Base-by-base conservation (phyloP, 2,797 vertebrate genomes). In the Crypturellus tataupa region DNA sequence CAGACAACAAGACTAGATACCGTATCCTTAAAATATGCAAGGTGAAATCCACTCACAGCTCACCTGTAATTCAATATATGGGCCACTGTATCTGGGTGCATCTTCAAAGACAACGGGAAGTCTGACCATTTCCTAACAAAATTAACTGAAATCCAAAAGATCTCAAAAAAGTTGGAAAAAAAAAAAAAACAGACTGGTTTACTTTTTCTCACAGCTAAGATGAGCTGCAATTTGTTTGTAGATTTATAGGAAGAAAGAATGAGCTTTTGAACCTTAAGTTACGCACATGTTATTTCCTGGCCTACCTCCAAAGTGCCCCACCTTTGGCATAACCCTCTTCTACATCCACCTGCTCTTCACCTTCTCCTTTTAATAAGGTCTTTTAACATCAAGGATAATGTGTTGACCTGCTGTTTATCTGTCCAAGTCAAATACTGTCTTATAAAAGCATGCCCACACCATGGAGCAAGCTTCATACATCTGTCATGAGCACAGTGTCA, bases 371-470 rank as follows among this genome's bases (percentile, higher is more conserved):
- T 19, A 10, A 7, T 62, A 35, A 27, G 3, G 17, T n/a, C 53
- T 78, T 55, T 76, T 39, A 81, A 2, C 31, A 39, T 0, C 0
- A 62, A 27, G 12, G 33, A 55, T 9, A 7, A 2, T 4, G 33
- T 2, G 4, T 19, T 80, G 56, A 19, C 2, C 4, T 14, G 15
- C 11, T 65, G 8, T 16, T 24, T 59, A n/a, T 39, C 44, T 40
- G 73, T 85, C 17, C 56, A 51, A 81, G 70, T 19, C 12, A 18
- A 79, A 25, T 37, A 10, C 17, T 37, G 7, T 1, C 37, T 19
- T 33, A 17, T 23, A 2, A 5, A 19, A 56, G 20, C 62, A 7
- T 10, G 68, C 2, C 46, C 24, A 1, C 3, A 6, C 31, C 1
- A 49, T 9, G 25, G 18, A 65, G 59, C 29, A 77, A n/a, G n/a